These are phyloP conservation scores for Cataglyphis albicans DNA, from an alignment of 2,888 invertebrate species.

Conservation along the genomic window DNA sequence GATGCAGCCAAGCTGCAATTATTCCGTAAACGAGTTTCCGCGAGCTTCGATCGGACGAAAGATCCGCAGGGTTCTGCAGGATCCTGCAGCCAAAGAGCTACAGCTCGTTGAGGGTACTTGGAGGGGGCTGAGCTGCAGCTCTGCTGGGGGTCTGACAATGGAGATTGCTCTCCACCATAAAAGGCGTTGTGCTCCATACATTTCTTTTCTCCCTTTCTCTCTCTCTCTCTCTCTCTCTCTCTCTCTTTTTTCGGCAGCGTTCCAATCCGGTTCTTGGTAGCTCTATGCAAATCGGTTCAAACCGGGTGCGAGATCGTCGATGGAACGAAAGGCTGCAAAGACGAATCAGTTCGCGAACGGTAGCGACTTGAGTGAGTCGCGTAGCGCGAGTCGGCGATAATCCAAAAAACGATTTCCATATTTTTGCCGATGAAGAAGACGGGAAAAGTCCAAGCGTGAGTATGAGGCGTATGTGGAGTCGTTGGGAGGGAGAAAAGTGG, in stretches of 20 bases:
- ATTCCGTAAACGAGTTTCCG: slow-evolving; percentile 21
- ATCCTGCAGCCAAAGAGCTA: slow-evolving; percentile 72
- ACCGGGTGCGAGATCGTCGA: slow-evolving; percentile 75
- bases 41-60: slow-evolving; percentile 45
- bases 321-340: slow-evolving; percentile 60
- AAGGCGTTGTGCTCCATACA: slow-evolving; percentile 64
- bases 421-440: slow-evolving; percentile 13
- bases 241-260: slow-evolving; percentile 58
- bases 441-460: slow-evolving; percentile 36
- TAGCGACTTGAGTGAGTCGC: slow-evolving; percentile 73
- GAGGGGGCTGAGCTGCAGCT: slow-evolving; percentile 78
- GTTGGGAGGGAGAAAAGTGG: slow-evolving; percentile 77
- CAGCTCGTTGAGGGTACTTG: slow-evolving; percentile 67
- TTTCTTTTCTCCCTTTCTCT: slow-evolving; percentile 38
- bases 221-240: slow-evolving; percentile 55
- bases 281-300: slow-evolving; percentile 84
- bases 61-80: slow-evolving; percentile 67
- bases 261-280: slow-evolving; percentile 77
- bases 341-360: slow-evolving; percentile 77
- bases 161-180: slow-evolving; percentile 75
- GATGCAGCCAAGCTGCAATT: slow-evolving; percentile 5
- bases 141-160: slow-evolving; percentile 85
- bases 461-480: slow-evolving; percentile 30
- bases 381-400: background rate
- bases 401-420: background rate